phyloP scores from a whole-genome alignment of 2,113 vertebrate species.

The Megaceryle maxima region DNA sequence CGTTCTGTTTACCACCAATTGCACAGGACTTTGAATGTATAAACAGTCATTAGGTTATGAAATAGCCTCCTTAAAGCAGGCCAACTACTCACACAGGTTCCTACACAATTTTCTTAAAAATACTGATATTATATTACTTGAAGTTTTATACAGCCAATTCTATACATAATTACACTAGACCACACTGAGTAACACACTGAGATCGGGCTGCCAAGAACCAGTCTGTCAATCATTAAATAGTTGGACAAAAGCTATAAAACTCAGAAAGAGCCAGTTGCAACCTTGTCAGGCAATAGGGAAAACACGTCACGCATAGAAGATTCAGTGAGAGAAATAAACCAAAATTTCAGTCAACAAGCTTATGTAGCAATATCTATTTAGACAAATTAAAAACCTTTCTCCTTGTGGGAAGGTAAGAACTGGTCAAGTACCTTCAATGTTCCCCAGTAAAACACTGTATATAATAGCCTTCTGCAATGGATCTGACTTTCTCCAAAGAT shows the following conservation, averaged over 20 bases:
- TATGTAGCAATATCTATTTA: neutral
- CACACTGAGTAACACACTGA: neutral
- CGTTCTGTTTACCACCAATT: constrained; percentile 25
- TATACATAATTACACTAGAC: neutral
- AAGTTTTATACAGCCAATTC: neutral
- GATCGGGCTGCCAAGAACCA: neutral
- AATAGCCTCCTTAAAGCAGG: constrained; percentile 9
- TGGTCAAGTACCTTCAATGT: neutral
- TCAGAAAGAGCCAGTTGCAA: neutral
- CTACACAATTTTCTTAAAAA: constrained; percentile 19
- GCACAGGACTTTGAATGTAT: neutral
- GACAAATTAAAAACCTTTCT: neutral
- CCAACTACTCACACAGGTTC: neutral
- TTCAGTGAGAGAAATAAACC: neutral
- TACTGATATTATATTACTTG: neutral
- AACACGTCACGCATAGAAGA: neutral
- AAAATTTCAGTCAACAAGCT: neutral
- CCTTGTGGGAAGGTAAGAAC: neutral
- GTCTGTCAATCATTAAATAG: neutral
- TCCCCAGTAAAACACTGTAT: neutral
- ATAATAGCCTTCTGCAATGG: neutral
- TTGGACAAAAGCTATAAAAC: neutral
- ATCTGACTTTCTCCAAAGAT: neutral
- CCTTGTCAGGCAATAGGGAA: neutral
- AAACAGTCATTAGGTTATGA: constrained; percentile 48